Evolutionary conservation across 1,140 invertebrate species (phyloP).

Genomic region (Zaprionus ornatus): DNA sequence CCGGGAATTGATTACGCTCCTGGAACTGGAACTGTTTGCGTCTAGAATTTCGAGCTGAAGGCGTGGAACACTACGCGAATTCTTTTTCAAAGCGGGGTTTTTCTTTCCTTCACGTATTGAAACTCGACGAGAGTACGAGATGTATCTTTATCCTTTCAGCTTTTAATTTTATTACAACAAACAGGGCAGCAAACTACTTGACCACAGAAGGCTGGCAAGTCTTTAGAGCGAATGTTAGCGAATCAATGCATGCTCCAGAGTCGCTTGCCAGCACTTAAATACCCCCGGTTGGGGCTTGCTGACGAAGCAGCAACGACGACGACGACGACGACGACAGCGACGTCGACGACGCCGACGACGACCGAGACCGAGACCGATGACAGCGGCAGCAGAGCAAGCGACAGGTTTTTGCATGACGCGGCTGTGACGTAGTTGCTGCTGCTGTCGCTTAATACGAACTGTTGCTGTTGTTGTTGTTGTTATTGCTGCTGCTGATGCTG

Average conservation of each 20-base stretch:
- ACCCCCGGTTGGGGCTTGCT: slow-evolving; percentile 52
- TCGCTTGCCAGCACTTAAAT: slow-evolving; percentile 80
- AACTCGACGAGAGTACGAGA: slow-evolving; percentile 41
- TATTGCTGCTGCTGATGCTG: slow-evolving; percentile 12
- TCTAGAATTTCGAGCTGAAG: slow-evolving; percentile 77
- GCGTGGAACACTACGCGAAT: slow-evolving; percentile 43
- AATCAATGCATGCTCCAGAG: slow-evolving; percentile 83
- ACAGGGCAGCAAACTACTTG: slow-evolving; percentile 79
- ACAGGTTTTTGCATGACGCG: slow-evolving; percentile 79
- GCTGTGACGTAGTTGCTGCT: slow-evolving; percentile 70
- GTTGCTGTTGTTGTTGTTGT: slow-evolving; percentile 20
- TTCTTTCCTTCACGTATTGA: background rate
- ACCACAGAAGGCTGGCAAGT: slow-evolving; percentile 77
- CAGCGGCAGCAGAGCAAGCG: slow-evolving; percentile 22
- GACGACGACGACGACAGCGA: slow-evolving; percentile 24
- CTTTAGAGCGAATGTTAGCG: slow-evolving; percentile 84
- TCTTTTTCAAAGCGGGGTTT: slow-evolving; percentile 1
- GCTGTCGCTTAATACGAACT: background rate
- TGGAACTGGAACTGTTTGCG: slow-evolving; percentile 70
- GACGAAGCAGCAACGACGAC: slow-evolving; percentile 2
- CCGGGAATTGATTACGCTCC: slow-evolving; percentile 54
- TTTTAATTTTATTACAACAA: slow-evolving; percentile 83
- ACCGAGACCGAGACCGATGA: slow-evolving; percentile 42
- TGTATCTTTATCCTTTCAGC: slow-evolving; percentile 58
- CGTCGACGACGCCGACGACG: slow-evolving; percentile 26